Percentiles rank a stretch among this genome's conserved stretches.
Conservation (phyloP, 2,888 invertebrate species). For the Choristoneura rosaceana region DNA sequence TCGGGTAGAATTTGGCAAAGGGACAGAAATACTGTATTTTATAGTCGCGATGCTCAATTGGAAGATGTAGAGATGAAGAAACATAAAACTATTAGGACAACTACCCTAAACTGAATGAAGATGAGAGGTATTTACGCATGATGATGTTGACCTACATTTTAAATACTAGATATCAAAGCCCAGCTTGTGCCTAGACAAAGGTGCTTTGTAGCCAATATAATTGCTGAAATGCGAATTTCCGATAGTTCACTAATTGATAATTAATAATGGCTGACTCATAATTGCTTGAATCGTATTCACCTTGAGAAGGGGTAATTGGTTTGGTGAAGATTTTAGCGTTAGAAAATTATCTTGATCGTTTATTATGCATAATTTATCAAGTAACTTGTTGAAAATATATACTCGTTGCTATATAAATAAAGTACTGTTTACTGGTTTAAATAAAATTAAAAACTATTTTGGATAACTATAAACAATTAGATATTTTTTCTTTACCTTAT, state of each 20-base stretch:
- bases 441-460: too few relatives aligned
- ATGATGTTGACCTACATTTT: too few relatives aligned
- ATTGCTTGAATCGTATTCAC: neutral
- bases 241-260: neutral
- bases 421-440: too few relatives aligned
- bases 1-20: neutral
- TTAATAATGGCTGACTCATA: constrained; percentile 9
- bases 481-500: too few relatives aligned
- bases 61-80: neutral
- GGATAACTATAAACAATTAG: too few relatives aligned
- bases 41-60: neutral
- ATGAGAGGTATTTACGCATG: too few relatives aligned
- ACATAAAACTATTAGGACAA: too few relatives aligned
- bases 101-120: too few relatives aligned
- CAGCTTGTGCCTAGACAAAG: neutral
- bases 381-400: too few relatives aligned
- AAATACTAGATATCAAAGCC: neutral
- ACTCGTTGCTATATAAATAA: too few relatives aligned
- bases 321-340: neutral
- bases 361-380: too few relatives aligned
- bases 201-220: constrained; percentile 1
- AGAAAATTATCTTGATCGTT: neutral
- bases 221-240: constrained; percentile 6
- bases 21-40: neutral
- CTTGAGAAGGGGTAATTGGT: constrained; percentile 3